A percentile compares a stretch with the other conserved stretches of the same genome.
Evolutionary conservation across 2,888 invertebrate genomes (phyloP).

Genomic region (Pseudococcus viburni): DNA sequence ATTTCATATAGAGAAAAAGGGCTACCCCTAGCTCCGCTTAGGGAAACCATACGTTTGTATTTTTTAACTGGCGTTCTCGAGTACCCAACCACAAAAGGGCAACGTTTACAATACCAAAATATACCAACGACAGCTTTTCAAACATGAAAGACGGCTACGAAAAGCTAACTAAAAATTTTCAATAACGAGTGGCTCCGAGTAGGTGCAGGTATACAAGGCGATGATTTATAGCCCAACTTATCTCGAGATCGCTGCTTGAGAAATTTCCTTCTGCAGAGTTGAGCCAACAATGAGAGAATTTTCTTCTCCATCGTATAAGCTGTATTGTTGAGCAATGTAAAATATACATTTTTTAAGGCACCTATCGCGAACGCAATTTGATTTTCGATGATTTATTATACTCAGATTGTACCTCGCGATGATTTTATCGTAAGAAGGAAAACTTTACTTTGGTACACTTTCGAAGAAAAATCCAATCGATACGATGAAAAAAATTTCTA

Average conservation of each 20-base stretch:
- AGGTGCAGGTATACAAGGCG: background rate
- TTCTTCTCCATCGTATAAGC: background rate
- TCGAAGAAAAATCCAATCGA: background rate
- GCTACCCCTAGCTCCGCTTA: background rate
- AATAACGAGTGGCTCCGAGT: background rate
- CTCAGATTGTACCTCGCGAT: background rate
- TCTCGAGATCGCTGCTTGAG: background rate
- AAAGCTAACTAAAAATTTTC: conserved; percentile 22
- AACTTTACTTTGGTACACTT: background rate
- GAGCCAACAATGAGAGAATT: background rate
- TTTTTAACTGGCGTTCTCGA: background rate
- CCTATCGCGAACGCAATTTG: background rate
- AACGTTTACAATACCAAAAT: conserved; percentile 20
- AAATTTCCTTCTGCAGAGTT: background rate
- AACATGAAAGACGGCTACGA: conserved; percentile 9
- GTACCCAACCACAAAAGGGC: background rate
- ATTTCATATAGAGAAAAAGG: background rate
- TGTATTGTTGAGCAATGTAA: background rate
- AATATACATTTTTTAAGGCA: background rate
- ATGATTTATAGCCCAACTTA: background rate
- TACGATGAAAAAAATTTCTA: background rate
- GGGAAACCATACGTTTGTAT: background rate
- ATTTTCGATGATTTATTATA: conserved; percentile 3
- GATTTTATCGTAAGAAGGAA: background rate
- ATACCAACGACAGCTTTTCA: conserved; percentile 15